These are phyloP conservation scores for Stenotaenia linearis DNA, from an alignment of 2,888 invertebrate species.

Conservation along the genomic window DNA sequence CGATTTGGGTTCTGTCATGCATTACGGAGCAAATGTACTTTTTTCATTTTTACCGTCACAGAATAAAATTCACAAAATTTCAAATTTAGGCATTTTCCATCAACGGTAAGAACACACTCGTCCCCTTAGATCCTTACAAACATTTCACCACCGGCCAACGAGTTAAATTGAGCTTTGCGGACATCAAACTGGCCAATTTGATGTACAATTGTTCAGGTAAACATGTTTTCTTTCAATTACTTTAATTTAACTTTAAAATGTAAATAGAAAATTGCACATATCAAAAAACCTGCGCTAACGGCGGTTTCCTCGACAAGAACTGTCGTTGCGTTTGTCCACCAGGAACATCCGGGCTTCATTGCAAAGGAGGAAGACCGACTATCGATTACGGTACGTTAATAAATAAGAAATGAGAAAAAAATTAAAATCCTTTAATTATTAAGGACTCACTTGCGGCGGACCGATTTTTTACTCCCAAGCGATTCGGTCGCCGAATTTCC, in stretches of 20 bases:
- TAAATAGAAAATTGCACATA: neutral
- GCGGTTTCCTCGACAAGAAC: neutral
- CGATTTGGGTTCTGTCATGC: constrained; percentile 46
- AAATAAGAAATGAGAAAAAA: neutral
- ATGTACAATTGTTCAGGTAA: neutral
- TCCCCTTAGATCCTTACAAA: neutral
- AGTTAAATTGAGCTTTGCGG: neutral
- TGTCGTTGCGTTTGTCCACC: neutral
- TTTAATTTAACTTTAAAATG: no score
- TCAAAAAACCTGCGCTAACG: neutral
- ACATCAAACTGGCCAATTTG: neutral
- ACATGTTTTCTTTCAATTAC: no score
- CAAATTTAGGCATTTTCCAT: neutral
- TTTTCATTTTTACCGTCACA: constrained; percentile 46
- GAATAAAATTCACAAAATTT: no score
- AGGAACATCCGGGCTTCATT: neutral
- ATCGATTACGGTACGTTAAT: neutral
- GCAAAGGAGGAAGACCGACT: neutral
- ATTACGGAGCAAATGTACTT: constrained; percentile 43
- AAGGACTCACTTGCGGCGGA: neutral
- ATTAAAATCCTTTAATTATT: neutral
- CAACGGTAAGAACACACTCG: neutral
- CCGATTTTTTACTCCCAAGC: neutral
- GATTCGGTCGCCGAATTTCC: neutral
- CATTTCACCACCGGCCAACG: neutral